These are phyloP conservation scores for Pheosia tremula DNA, from an alignment of 2,888 invertebrate species.

Conservation along the genomic window DNA sequence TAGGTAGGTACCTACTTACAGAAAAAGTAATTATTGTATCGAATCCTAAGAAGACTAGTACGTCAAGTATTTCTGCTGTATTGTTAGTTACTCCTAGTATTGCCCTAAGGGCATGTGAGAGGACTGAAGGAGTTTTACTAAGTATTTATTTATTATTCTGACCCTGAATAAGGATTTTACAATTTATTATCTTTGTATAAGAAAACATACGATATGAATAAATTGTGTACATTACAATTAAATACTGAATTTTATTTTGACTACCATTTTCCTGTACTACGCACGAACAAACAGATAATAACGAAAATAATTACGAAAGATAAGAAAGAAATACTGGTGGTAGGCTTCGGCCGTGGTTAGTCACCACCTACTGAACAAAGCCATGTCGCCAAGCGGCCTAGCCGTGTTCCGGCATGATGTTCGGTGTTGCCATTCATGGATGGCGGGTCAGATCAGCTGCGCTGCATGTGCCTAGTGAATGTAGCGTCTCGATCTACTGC, in stretches of 20 bases:
- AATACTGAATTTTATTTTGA: slow-evolving; percentile 66
- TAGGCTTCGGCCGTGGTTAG: too few relatives aligned
- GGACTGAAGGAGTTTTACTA: slow-evolving; percentile 69
- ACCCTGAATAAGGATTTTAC: slow-evolving; percentile 80
- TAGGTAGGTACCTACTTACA: slow-evolving; percentile 30
- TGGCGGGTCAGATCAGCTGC: too few relatives aligned
- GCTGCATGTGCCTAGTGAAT: too few relatives aligned
- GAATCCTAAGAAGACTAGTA: slow-evolving; percentile 66
- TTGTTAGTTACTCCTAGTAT: slow-evolving; percentile 65
- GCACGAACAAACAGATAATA: slow-evolving; percentile 8
- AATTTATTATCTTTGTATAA: slow-evolving; percentile 84
- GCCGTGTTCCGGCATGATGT: too few relatives aligned
- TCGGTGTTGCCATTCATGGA: too few relatives aligned
- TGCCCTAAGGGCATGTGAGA: slow-evolving; percentile 73
- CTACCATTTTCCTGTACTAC: neutral
- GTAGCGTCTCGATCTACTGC: too few relatives aligned
- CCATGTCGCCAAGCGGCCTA: too few relatives aligned
- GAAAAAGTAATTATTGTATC: slow-evolving; percentile 42
- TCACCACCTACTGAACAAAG: too few relatives aligned
- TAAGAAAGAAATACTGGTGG: too few relatives aligned
- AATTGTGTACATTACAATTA: slow-evolving; percentile 83
- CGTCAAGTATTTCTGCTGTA: slow-evolving; percentile 63
- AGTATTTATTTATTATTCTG: slow-evolving; percentile 83
- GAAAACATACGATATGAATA: slow-evolving; percentile 81
- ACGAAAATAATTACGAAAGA: neutral